Evolutionary conservation across 2,888 invertebrate genomes (phyloP).

Genomic region (Microplitis manilae): DNA sequence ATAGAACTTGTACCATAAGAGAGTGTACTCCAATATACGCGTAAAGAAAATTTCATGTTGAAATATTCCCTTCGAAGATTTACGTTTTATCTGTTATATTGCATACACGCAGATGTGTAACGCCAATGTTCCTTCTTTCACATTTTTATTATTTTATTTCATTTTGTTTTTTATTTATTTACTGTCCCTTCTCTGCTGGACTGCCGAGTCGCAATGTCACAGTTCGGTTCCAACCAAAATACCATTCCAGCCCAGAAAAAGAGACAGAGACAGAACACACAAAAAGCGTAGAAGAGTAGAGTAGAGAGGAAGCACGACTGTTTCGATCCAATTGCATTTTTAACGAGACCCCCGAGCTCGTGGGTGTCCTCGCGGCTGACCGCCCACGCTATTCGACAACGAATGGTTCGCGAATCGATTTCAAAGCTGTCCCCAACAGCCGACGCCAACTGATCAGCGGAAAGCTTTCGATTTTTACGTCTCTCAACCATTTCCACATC

Average conservation of each 20-base stretch:
- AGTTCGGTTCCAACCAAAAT: no score
- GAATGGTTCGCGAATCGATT: conserved; percentile 35
- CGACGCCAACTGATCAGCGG: conserved; percentile 16
- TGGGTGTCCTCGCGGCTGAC: conserved; percentile 36
- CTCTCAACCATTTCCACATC: conserved; percentile 23
- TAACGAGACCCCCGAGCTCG: conserved; percentile 39
- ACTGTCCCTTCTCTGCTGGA: no score
- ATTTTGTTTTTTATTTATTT: no score
- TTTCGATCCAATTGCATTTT: conserved; percentile 42
- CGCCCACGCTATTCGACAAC: conserved; percentile 31
- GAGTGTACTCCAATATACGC: conserved; percentile 26
- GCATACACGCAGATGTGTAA: background rate
- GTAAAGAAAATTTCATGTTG: background rate
- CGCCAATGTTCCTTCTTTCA: no score
- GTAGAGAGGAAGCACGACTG: conserved; percentile 14
- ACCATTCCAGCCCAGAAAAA: no score
- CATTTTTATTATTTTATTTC: background rate
- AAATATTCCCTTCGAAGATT: conserved; percentile 17
- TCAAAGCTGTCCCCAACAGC: conserved; percentile 36
- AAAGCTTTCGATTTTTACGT: conserved; percentile 25
- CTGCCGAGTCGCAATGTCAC: no score
- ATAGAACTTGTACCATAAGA: conserved; percentile 27
- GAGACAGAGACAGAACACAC: background rate
- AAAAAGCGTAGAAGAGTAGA: conserved; percentile 1
- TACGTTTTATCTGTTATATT: conserved; percentile 17